phyloP scores from a whole-genome alignment of 2,113 vertebrate species.

The Rhinolophus ferrumequinum region DNA sequence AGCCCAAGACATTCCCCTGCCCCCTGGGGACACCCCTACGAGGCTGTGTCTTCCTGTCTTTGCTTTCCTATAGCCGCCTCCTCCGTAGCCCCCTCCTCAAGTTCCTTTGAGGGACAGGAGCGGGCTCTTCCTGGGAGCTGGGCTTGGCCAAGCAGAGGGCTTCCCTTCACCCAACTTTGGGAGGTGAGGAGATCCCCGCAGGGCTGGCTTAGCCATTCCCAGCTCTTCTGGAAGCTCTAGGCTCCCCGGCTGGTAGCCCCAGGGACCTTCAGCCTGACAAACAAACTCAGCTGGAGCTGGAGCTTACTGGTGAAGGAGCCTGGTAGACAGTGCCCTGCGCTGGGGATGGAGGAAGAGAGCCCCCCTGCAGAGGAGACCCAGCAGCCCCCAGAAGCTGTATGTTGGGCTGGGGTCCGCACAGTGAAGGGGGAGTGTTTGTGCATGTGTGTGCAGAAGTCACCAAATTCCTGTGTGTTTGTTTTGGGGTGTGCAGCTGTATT shows the following conservation, averaged over 20 bases:
- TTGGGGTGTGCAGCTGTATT: no score
- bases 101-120: background rate
- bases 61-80: background rate
- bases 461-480: background rate
- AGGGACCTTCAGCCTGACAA: conserved; percentile 66
- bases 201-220: conserved; percentile 46
- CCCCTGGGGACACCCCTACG: background rate
- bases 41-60: background rate
- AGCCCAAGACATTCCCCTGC: background rate
- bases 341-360: conserved; percentile 58
- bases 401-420: background rate
- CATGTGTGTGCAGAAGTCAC: background rate
- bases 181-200: background rate
- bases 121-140: background rate
- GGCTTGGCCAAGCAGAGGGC: background rate
- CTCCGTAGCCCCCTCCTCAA: fast-evolving
- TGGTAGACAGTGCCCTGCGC: background rate
- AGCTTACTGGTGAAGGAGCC: background rate
- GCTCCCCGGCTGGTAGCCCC: conserved; percentile 53
- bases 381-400: conserved; percentile 61
- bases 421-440: background rate
- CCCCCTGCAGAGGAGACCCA: background rate
- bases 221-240: background rate
- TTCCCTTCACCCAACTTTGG: background rate
- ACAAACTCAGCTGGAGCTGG: conserved; percentile 49